Conservation (phyloP, 2,888 invertebrate species). For the Drosophila sordidapex region DNA sequence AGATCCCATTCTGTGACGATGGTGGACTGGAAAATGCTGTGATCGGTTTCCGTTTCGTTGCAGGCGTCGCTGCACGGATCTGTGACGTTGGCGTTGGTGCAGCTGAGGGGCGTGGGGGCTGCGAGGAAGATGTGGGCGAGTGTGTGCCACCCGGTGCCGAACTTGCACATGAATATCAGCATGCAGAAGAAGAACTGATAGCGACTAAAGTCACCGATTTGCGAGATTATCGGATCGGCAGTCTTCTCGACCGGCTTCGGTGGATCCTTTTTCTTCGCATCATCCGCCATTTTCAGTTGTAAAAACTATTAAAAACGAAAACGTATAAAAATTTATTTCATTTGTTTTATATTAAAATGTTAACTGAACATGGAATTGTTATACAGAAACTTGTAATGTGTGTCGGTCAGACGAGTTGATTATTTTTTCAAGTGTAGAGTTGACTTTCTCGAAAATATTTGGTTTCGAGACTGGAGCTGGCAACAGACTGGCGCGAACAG, state of each 20-base stretch:
- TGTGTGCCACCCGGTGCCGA: slow-evolving; percentile 93
- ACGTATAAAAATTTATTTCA: neutral
- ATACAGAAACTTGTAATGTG: neutral
- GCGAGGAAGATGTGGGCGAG: slow-evolving; percentile 92
- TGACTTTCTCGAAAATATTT: slow-evolving; percentile 19
- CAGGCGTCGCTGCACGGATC: slow-evolving; percentile 86
- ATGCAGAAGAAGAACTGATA: slow-evolving; percentile 91
- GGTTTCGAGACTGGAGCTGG: slow-evolving; percentile 1
- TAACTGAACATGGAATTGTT: neutral
- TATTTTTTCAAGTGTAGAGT: slow-evolving; percentile 8
- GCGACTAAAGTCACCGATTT: slow-evolving; percentile 90
- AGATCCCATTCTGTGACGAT: slow-evolving; percentile 91
- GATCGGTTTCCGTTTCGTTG: slow-evolving; percentile 87
- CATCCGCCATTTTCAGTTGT: slow-evolving; percentile 22
- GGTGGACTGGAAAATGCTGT: slow-evolving; percentile 89
- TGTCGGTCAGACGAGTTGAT: neutral
- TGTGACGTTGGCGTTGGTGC: slow-evolving; percentile 83
- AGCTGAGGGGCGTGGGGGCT: slow-evolving; percentile 88
- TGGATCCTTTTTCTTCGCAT: neutral
- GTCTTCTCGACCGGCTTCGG: slow-evolving; percentile 58
- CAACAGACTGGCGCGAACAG: slow-evolving; percentile 61
- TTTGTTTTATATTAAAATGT: neutral
- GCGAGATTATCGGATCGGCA: slow-evolving; percentile 88
- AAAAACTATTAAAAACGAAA: neutral
- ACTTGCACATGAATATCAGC: slow-evolving; percentile 89